phyloP scores from a whole-genome alignment of 2,113 vertebrate genomes.

The Forbesichthys papilliferus region DNA sequence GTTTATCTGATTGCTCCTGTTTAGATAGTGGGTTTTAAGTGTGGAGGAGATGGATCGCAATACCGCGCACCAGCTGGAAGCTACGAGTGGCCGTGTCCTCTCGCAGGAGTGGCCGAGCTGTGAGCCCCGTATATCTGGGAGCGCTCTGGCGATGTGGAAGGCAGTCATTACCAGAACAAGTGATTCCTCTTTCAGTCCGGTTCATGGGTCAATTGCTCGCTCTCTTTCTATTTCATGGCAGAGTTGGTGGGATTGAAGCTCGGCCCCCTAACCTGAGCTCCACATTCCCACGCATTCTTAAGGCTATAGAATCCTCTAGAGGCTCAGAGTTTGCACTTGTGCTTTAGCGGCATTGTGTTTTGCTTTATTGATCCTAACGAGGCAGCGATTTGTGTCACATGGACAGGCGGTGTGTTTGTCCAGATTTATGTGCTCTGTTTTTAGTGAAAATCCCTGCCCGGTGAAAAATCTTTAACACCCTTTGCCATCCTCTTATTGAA shows the following conservation, averaged over 20 bases:
- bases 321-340: constrained; percentile 68
- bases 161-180: constrained; percentile 69
- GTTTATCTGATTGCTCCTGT: constrained; percentile 53
- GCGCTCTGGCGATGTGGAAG: constrained; percentile 54
- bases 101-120: constrained; percentile 36
- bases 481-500: constrained; percentile 63
- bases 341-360: constrained; percentile 69
- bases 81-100: constrained; percentile 42
- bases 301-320: constrained; percentile 57
- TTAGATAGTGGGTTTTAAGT: constrained; percentile 30
- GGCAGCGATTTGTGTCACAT: constrained; percentile 66
- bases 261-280: constrained; percentile 60
- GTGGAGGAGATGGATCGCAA: constrained; percentile 39
- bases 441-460: constrained; percentile 65
- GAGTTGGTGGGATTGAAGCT: constrained; percentile 69
- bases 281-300: constrained; percentile 70
- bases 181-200: constrained; percentile 71
- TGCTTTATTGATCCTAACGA: constrained; percentile 75
- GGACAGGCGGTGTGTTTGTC: constrained; percentile 58
- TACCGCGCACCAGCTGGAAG: constrained; percentile 61
- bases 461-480: constrained; percentile 72
- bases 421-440: constrained; percentile 66
- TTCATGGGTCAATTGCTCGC: constrained; percentile 76
- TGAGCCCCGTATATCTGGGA: constrained; percentile 40
- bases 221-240: constrained; percentile 64